A percentile compares a stretch with the other conserved stretches of the same genome.
Conservation (phyloP, 2,888 invertebrate species). For the Platerodrilus igneus region DNA sequence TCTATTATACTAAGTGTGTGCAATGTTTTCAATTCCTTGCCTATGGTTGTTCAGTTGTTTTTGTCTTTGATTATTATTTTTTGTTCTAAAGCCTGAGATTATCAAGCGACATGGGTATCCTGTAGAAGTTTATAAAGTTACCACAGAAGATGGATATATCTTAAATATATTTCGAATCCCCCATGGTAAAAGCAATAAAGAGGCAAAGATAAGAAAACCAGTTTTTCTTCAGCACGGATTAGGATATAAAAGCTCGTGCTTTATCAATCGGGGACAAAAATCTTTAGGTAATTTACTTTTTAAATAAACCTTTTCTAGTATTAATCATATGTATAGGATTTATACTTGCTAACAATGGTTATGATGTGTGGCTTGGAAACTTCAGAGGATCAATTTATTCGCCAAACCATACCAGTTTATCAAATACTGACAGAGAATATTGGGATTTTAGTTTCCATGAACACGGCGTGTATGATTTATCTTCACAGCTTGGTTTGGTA, state of each 20-base stretch:
- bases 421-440: not conserved
- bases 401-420: conserved; percentile 6
- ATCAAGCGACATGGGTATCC: conserved; percentile 37
- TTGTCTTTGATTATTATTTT: too few species aligned
- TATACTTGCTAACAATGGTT: conserved; percentile 49
- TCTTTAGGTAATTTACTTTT: too few species aligned
- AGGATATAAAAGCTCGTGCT: too few species aligned
- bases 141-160: conserved; percentile 39
- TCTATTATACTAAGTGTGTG: too few species aligned
- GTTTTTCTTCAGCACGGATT: too few species aligned
- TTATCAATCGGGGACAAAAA: too few species aligned
- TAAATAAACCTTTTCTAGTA: too few species aligned
- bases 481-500: conserved; percentile 22
- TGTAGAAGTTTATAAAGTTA: conserved; percentile 37
- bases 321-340: too few species aligned
- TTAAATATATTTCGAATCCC: conserved; percentile 38
- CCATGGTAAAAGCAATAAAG: conserved; percentile 26
- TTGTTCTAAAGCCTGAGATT: conserved; percentile 44
- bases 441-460: conserved; percentile 25
- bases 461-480: conserved; percentile 24
- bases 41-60: too few species aligned
- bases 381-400: conserved; percentile 19
- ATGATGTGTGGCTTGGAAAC: conserved; percentile 53
- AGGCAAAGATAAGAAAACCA: too few species aligned
- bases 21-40: too few species aligned